Evolutionary conservation across 1,140 invertebrate species (phyloP).

Genomic region (Coenobita brevimanus): DNA sequence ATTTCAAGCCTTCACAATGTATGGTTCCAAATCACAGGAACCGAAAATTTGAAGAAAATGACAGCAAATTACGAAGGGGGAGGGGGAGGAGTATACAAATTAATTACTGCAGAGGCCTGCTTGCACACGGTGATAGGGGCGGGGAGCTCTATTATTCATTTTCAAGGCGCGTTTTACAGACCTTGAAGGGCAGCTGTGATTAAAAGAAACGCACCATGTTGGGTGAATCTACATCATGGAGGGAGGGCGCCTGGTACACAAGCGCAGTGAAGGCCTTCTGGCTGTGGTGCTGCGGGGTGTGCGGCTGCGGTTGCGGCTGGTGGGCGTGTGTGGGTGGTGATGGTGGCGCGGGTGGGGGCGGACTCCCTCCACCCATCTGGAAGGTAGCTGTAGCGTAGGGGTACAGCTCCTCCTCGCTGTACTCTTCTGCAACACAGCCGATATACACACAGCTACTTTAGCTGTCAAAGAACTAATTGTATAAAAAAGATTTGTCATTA

Average conservation of each 20-base stretch:
- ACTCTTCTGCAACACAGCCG: slow-evolving; percentile 23
- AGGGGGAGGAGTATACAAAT: no score
- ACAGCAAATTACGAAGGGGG: no score
- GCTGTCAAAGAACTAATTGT: no score
- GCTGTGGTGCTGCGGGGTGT: slow-evolving; percentile 22
- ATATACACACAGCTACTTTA: background rate
- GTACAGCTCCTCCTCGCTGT: slow-evolving; percentile 66
- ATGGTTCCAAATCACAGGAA: no score
- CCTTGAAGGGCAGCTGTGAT: background rate
- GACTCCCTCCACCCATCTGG: slow-evolving; percentile 58
- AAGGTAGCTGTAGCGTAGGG: slow-evolving; percentile 65
- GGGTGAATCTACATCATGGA: slow-evolving; percentile 66
- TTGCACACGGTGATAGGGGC: no score
- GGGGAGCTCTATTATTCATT: no score
- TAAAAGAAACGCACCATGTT: slow-evolving; percentile 54
- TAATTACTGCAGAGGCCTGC: no score
- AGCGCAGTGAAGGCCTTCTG: slow-evolving; percentile 66
- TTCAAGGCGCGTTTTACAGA: no score
- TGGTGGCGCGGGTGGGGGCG: slow-evolving; percentile 63
- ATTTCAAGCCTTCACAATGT: no score
- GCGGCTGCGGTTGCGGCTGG: slow-evolving; percentile 16
- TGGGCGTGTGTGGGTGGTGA: slow-evolving; percentile 45
- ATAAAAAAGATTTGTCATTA: no score
- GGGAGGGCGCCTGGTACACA: slow-evolving; percentile 68
- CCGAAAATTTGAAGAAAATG: no score